A percentile compares a stretch with the other conserved stretches of the same genome.
phyloP scores from a whole-genome alignment of 2,888 invertebrate species.

The Tetragnatha montana region DNA sequence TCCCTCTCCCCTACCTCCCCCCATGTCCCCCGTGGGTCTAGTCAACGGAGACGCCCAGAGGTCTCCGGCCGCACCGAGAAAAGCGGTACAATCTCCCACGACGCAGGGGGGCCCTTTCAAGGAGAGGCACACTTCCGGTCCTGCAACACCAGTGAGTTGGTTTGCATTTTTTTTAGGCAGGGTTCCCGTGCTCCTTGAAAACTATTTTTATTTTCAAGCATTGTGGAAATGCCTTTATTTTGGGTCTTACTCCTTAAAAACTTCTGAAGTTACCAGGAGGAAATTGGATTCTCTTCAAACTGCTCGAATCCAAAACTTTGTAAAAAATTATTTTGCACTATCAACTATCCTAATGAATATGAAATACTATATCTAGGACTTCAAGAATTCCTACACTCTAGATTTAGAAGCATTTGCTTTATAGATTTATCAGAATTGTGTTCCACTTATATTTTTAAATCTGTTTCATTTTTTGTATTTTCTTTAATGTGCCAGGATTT shows the following conservation, averaged over 20 bases:
- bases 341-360: not conserved
- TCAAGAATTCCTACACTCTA: not conserved
- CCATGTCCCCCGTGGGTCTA: constrained; percentile 64
- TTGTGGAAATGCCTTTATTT: too few species aligned
- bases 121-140: constrained; percentile 54
- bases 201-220: too few species aligned
- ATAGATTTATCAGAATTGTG: too few species aligned
- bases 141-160: constrained; percentile 57
- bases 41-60: constrained; percentile 63
- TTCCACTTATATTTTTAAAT: too few species aligned
- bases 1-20: constrained; percentile 77
- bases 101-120: constrained; percentile 48
- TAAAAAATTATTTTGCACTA: too few species aligned
- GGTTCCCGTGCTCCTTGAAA: too few species aligned
- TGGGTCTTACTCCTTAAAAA: too few species aligned
- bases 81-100: constrained; percentile 54
- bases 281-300: too few species aligned
- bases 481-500: too few species aligned
- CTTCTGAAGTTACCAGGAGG: too few species aligned
- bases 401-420: not conserved
- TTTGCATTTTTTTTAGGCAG: not conserved
- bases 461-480: too few species aligned
- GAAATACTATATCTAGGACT: not conserved
- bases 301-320: too few species aligned
- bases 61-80: constrained; percentile 46